Evolutionary conservation across 1,140 invertebrate genomes (phyloP).

Genomic region (Anoplophora glabripennis): DNA sequence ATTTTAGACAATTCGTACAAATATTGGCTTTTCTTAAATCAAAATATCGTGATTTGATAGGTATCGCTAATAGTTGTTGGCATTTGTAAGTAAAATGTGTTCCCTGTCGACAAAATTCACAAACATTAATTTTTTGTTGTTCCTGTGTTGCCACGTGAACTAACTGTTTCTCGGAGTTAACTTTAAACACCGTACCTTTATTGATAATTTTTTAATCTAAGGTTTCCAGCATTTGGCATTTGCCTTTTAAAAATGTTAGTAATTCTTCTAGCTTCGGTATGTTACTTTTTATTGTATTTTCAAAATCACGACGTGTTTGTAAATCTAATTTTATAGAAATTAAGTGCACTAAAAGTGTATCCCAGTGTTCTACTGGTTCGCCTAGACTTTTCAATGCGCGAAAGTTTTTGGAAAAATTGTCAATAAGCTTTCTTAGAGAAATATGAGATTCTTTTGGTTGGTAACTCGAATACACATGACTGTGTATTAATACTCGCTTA

Average conservation of each 20-base stretch:
- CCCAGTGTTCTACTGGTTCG: slow-evolving; percentile 10
- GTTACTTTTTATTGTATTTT: neutral
- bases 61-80: too few species aligned
- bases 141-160: too few species aligned
- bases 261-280: neutral
- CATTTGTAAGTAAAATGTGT: too few species aligned
- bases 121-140: too few species aligned
- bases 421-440: neutral
- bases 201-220: neutral
- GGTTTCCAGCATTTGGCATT: slow-evolving; percentile 8
- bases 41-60: too few species aligned
- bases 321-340: slow-evolving; percentile 4
- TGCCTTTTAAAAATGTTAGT: slow-evolving; percentile 3
- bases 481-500: slow-evolving; percentile 1
- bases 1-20: too few species aligned
- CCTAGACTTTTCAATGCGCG: slow-evolving; percentile 8
- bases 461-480: slow-evolving; percentile 7
- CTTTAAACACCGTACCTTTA: too few species aligned
- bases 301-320: neutral
- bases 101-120: too few species aligned
- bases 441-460: neutral
- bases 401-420: neutral
- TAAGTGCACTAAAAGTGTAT: slow-evolving; percentile 6
- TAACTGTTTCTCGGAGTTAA: too few species aligned
- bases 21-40: too few species aligned